Conservation (phyloP, 2,888 invertebrate species). For the Caenorhabditis zanzibari region DNA sequence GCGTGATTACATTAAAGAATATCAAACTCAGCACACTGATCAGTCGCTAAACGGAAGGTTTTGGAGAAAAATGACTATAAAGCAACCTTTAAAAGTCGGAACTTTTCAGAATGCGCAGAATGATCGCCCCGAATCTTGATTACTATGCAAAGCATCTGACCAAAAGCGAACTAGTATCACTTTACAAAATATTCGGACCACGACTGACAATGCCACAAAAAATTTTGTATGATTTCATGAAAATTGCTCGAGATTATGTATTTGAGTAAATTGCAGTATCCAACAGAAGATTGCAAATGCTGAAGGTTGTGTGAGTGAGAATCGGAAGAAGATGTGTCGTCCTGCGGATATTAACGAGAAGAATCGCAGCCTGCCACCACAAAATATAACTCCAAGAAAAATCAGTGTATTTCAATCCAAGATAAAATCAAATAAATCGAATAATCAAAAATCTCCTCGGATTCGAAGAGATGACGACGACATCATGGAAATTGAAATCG, state of each 20-base stretch:
- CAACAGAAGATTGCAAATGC: no score
- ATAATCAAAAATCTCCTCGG: background rate
- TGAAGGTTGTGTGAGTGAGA: no score
- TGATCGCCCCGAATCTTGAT: constrained; percentile 22
- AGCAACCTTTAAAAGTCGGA: background rate
- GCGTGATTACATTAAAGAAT: constrained; percentile 1
- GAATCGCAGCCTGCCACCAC: no score
- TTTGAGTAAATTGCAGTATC: background rate
- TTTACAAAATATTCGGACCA: constrained; percentile 2
- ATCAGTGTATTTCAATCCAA: background rate
- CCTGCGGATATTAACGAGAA: no score
- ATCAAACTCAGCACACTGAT: background rate
- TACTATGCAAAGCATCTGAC: constrained; percentile 6
- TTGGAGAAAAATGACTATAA: background rate
- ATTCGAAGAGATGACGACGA: background rate
- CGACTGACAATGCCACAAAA: background rate
- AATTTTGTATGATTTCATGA: background rate
- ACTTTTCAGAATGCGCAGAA: constrained; percentile 33
- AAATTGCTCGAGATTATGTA: no score
- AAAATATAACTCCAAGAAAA: no score
- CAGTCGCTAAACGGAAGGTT: constrained; percentile 43
- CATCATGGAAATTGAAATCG: background rate
- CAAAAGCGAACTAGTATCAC: background rate
- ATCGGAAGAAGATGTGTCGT: no score
- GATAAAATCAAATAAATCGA: background rate